Evolutionary conservation across 2,797 vertebrate species (phyloP), one percentile per base, ranked within the genome.

Genomic region (Diceros bicornis): DNA sequence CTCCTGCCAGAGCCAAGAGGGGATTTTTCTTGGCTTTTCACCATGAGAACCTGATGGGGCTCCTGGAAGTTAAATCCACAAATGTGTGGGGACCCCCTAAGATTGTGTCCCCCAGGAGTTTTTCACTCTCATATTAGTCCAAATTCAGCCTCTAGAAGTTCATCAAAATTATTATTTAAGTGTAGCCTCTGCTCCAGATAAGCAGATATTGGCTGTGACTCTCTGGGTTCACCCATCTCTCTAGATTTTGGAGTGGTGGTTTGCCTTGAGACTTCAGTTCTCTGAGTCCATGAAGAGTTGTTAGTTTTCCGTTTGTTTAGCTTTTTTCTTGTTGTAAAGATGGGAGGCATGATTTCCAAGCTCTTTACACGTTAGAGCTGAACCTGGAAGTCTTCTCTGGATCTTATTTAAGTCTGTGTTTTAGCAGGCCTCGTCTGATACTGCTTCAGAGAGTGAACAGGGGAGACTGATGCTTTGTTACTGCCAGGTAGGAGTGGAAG

Each of bases 1-100:
- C 12, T 47, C 11, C 27, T 37, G 32, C 37, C 12, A 44, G 21
- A 55, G 17, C 32, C 20, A 69, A 12, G n/a, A 62, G 41, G 23
- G n/a, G 20, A 50, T 52, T 91, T 83, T 72, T 83, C 32, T 92
- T 92, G 55, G 44, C 18, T 92, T n/a, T 74, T 84, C 34, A 84
- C 44, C n/a, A 13, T 52, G 50, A 74, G 44, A 84, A 37, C 8
- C 44, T 84, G 44, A 27, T 4, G 21, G 57, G 44, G 25, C 37
- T 84, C 57, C n/a, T 64, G 29, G 27, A 79, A 87, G 66, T 61
- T 72, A 85, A 91, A 91, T 27, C 50, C 29, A 79, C 17, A 27
- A 13, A n/a, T 47, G 52, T 55, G 12, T 37, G n/a, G 41, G 18
- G 16, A 13, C 52, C 25, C 37, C 71, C 23, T 87, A 61, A 18